Evolutionary conservation across 2,888 invertebrate genomes (phyloP), one percentile per base, ranked within the genome.

Genomic region (Chymomyza amoena): DNA sequence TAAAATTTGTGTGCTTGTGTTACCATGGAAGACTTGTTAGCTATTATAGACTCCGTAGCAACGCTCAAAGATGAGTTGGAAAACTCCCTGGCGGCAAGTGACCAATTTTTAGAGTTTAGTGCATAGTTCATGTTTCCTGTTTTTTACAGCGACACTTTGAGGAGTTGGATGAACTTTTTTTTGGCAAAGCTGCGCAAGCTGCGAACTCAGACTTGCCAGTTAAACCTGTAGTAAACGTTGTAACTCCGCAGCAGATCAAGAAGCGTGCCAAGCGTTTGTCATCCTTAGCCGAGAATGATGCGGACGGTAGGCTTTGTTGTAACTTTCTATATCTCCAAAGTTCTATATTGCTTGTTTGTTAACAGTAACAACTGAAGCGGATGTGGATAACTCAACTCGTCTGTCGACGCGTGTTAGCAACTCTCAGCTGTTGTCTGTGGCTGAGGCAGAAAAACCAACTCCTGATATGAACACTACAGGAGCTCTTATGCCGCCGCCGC

Each of bases 201-300:
- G 72, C 76, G 66, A 5, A 66, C 4, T 3, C 63, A 54, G 63
- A 56, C 0, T 63, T 65, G 1, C 52, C 45, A 32, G 6, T 28
- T 16, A 20, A 13, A 52, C 70, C 75, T 25, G 75, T 36, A 0
- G 57, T 10, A 50, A 69, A 52, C n/a, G 73, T 87, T 4, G 59
- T 73, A 10, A 90, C 91, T 1, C 91, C 91, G 7, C 90, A 90
- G 62, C 91, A 90, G 57, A 82, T 76, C 7, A 91, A 90, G 62
- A 91, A 91, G 64, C 89, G 90, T 1, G 60, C 78, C 0, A 91
- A 91, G 64, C 90, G 89, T 0, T 69, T 91, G 3, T 63, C 86
- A 15, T 74, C 82, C 4, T 65, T 91, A 5, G 66, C 61, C 13
- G 91, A 91, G 62, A 68, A 72, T 52, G 88, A 90, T 15, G 71